A percentile compares a stretch with the other conserved stretches of the same genome.
Evolutionary conservation across 1,140 invertebrate species (phyloP).

Genomic region (Bursaphelenchus mucronatus): DNA sequence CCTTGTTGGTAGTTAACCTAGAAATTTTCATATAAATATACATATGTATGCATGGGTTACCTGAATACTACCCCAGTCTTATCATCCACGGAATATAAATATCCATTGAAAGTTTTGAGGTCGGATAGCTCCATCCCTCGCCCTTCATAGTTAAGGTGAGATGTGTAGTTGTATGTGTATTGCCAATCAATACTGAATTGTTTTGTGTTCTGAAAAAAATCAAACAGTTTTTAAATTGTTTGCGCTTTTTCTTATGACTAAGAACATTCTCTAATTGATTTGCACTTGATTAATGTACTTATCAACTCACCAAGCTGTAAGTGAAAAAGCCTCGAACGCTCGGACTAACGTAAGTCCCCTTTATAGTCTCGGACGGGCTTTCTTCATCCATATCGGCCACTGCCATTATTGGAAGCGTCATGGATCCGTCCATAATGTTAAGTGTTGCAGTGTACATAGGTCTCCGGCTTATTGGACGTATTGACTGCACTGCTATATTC

Average conservation of each 20-base stretch:
- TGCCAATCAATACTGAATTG: conserved; percentile 25
- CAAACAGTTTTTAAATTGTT: too few species aligned
- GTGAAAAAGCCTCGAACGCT: conserved; percentile 7
- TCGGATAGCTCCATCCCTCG: conserved; percentile 96
- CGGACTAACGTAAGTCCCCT: conserved; percentile 17
- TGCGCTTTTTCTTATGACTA: neutral
- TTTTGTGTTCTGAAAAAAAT: conserved; percentile 5
- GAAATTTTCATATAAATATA: neutral
- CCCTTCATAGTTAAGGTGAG: conserved; percentile 62
- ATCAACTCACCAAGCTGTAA: conserved; percentile 3
- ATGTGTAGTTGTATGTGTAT: conserved; percentile 14
- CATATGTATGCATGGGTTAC: neutral
- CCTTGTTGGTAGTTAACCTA: conserved; percentile 4
- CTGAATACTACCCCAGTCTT: conserved; percentile 80
- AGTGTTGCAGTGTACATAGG: too few species aligned
- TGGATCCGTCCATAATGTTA: neutral
- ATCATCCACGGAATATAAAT: conserved; percentile 83
- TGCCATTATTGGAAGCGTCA: conserved; percentile 1
- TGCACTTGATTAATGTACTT: neutral
- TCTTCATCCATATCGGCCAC: conserved; percentile 10
- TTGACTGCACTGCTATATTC: too few species aligned
- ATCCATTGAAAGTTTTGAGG: conserved; percentile 84
- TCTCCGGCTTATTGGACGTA: too few species aligned
- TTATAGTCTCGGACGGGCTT: neutral
- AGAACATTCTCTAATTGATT: neutral